Base-by-base conservation (phyloP, 2,113 vertebrate species). In the Megaceryle torquata region DNA sequence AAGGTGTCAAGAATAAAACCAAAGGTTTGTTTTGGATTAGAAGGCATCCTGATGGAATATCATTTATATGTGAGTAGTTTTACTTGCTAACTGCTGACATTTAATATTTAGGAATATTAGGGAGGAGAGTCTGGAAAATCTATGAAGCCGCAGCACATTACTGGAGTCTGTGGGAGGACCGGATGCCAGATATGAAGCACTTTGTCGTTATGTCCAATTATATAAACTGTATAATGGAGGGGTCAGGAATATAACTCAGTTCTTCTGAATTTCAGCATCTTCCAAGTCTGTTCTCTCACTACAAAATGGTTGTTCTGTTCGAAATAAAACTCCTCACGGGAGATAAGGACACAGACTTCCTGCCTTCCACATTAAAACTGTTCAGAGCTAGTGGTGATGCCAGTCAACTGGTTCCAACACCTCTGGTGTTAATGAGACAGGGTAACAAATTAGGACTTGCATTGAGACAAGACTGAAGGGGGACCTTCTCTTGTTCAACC, bases 131-230 rank as follows among this genome's bases (percentile, higher is more conserved):
- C 44, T 65, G 50, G 70, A 82, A 82, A 59, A 94, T 28, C 59
- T 54, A 61, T 4, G 12, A 59, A 88, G 46, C 75, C 51, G 44
- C 17, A 60, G 25, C 54, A 53, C 4, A 2, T 80, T 77, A 68
- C 29, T 63, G 26, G 78, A 43, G 82, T 44, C 82, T 90, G 82
- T 93, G 68, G 87, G 85, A 91, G 51, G n/a, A 93, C 41, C 0
- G 2, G 71, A 91, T 88, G 67, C 37, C 79, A 77, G 82, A 72
- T 35, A 64, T 3, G 0, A 78, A 83, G 56, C 28, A 82, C 59
- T 93, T 93, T 91, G 78, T 89, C 82, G 77, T 91, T 89, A 61
- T 75, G 60, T 83, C 77, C 65, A 39, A 50, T 93, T 94, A 70
- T 29, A 88, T 65, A 91, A 92, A 91, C 65, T 67, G 29, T 72